Conservation (phyloP, 2,888 invertebrate genomes). For the Drosophila neonasuta region DNA sequence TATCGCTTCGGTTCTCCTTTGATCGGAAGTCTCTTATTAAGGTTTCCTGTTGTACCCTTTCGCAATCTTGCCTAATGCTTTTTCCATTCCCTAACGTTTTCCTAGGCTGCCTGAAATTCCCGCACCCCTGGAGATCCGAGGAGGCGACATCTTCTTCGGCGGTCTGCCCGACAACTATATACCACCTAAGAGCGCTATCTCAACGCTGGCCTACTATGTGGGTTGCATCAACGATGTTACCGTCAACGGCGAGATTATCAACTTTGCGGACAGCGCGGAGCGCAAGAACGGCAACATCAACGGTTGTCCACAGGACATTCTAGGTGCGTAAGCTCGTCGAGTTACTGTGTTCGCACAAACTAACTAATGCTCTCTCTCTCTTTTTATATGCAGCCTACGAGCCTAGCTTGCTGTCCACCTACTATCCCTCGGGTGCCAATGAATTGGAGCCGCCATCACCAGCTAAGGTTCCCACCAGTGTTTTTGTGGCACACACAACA, state of each 20-base stretch:
- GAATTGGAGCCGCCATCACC: constrained; percentile 49
- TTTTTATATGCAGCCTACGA: constrained; percentile 74
- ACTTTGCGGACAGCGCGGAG: constrained; percentile 88
- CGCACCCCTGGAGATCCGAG: constrained; percentile 85
- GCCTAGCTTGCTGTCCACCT: constrained; percentile 62
- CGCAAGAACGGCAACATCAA: constrained; percentile 85
- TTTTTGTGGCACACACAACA: neutral
- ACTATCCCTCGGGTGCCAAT: constrained; percentile 75
- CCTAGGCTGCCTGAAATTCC: constrained; percentile 84
- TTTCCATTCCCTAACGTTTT: constrained; percentile 13
- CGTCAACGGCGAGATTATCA: constrained; percentile 90
- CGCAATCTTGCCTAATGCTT: no score
- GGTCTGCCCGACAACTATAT: constrained; percentile 87
- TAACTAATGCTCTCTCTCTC: no score
- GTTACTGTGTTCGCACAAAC: neutral
- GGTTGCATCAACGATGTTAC: constrained; percentile 98
- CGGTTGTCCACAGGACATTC: constrained; percentile 83
- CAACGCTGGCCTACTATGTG: constrained; percentile 86
- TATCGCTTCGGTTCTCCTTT: no score
- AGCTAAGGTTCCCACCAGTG: constrained; percentile 10
- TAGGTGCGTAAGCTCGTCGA: constrained; percentile 61
- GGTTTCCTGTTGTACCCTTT: no score
- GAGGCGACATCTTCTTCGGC: constrained; percentile 92
- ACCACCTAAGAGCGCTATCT: constrained; percentile 83
- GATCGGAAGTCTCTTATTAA: no score